Evolutionary conservation across 2,113 vertebrate species (phyloP), one percentile per base, ranked within the genome.

Genomic region (Halcyon malimbica): DNA sequence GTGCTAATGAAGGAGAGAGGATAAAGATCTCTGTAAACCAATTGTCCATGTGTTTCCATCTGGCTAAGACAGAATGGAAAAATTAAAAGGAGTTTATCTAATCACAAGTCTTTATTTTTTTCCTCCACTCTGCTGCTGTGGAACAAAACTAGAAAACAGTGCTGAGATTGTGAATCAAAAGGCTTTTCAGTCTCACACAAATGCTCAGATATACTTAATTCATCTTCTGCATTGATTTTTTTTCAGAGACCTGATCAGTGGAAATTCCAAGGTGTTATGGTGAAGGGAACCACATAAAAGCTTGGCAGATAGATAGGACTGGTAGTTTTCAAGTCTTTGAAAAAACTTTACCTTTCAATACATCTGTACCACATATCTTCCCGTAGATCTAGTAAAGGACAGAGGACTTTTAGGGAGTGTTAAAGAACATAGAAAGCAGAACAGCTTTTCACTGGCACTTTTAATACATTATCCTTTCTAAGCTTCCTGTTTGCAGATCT

Each of bases 21-120:
- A 97, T 94, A 92, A 94, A 96, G 92, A 91, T 93, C 89, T 94
- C 83, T 87, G 89, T 97, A 96, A 96, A 95, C 83, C 95, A 95
- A 93, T 93, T 89, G 94, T 93, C 92, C 96, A 87, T 94, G 96
- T 89, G 83, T 87, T 96, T 93, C 87, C 69, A 89, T 91, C 83
- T 91, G 95, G 80, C 89, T 94, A 87, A 94, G 87, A 93, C 59
- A 79, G 92, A 89, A 82, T 76, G 56, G 50, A 96, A 95, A 89
- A 94, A 92, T 87, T 93, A 89, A 89, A 93, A 87, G 83, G 73
- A 68, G 78, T 93, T 96, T 95, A 89, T 92, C 87, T 94, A 92
- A 84, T 79, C 94, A 71, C 31, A 71, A 79, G 29, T 64, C 51
- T 41, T 41, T 71, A 11, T 28, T 60, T 60, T 65, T 74, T 64